Conservation (phyloP, 1,140 invertebrate species). For the Coelopa frigida region DNA sequence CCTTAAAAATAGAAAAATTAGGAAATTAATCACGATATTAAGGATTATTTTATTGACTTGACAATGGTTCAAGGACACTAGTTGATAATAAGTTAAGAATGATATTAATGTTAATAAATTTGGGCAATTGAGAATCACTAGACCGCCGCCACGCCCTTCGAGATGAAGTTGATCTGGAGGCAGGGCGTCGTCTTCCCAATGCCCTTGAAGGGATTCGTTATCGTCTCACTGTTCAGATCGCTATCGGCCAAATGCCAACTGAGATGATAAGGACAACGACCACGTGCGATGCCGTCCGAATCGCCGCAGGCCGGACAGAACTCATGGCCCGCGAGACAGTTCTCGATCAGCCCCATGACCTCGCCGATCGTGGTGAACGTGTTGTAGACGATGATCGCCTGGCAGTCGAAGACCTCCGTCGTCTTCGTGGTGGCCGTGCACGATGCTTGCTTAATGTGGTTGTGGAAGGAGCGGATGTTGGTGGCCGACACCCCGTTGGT, state of each 20-base stretch:
- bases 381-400: constrained; percentile 2
- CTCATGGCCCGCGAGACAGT: constrained; percentile 8
- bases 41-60: no score
- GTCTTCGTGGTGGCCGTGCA: constrained; percentile 10
- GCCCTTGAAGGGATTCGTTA: constrained; percentile 13
- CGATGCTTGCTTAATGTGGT: constrained; percentile 9
- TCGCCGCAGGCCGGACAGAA: constrained; percentile 10
- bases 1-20: no score
- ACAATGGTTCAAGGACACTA: no score
- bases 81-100: no score
- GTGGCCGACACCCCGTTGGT: neutral
- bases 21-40: no score
- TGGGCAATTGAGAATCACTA: no score
- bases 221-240: constrained; percentile 12
- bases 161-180: constrained; percentile 13
- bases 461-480: constrained; percentile 8
- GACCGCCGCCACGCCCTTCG: no score
- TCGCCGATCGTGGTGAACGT: constrained; percentile 9
- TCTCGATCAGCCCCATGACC: constrained; percentile 7
- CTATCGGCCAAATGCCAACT: constrained; percentile 14
- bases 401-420: constrained; percentile 10
- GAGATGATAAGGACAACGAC: constrained; percentile 12
- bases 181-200: constrained; percentile 12
- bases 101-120: no score
- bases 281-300: neutral